These are phyloP conservation scores for Mormyrops boulengeri DNA, from an alignment of 2,797 vertebrate genomes.

Conservation along the genomic window DNA sequence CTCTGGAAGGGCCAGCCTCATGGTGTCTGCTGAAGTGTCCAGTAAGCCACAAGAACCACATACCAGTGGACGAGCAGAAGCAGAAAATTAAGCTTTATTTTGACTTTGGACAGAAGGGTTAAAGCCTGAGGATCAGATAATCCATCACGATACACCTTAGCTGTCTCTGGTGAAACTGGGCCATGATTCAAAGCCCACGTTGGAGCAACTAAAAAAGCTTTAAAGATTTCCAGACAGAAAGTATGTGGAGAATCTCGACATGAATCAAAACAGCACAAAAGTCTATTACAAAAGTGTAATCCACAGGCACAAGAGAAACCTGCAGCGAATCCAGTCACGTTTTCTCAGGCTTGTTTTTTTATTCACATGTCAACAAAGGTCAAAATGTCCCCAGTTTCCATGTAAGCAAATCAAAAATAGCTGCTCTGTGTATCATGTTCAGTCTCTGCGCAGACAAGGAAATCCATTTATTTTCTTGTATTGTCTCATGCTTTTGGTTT, in stretches of 20 bases:
- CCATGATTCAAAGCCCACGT: not conserved
- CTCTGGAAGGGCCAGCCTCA: not conserved
- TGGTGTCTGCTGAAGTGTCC: not conserved
- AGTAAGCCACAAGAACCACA: not conserved
- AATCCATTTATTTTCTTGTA: not conserved
- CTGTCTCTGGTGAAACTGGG: not conserved
- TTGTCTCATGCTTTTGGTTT: not conserved
- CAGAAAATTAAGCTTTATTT: not conserved
- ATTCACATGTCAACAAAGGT: not conserved
- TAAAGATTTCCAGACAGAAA: not conserved
- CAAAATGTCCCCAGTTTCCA: not conserved
- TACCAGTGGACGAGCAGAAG: not conserved
- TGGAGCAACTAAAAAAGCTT: not conserved
- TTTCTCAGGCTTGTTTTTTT: not conserved
- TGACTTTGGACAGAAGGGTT: not conserved
- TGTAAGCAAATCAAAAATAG: not conserved
- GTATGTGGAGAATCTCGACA: not conserved
- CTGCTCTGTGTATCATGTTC: not conserved
- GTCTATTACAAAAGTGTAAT: not conserved
- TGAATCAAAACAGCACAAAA: slow-evolving; percentile 12
- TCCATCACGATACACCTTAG: not conserved
- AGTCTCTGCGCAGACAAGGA: not conserved
- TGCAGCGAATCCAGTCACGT: not conserved
- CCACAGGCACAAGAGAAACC: not conserved
- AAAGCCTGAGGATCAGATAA: not conserved